phyloP scores from a whole-genome alignment of 1,140 invertebrate genomes.

The Listronotus oregonensis region DNA sequence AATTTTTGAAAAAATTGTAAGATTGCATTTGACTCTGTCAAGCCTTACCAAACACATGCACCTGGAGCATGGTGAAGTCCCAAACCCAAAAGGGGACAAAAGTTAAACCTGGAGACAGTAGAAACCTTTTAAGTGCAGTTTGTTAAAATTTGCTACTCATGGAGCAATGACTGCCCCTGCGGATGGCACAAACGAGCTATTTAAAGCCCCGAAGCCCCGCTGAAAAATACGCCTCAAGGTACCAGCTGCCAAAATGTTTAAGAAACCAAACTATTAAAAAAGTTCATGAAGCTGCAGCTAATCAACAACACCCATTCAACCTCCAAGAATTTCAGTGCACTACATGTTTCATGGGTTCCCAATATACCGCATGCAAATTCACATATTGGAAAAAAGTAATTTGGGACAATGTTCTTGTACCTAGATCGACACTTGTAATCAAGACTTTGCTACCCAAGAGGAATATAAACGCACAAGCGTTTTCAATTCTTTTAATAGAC shows the following conservation, averaged over 20 bases:
- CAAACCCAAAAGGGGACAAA: slow-evolving; percentile 34
- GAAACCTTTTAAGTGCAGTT: slow-evolving; percentile 37
- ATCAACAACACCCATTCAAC: slow-evolving; percentile 29
- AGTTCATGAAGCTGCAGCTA: not conserved
- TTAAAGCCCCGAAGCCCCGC: not conserved
- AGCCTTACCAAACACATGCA: slow-evolving; percentile 42
- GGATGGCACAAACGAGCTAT: slow-evolving; percentile 50
- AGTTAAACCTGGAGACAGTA: not conserved
- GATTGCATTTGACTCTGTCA: slow-evolving; percentile 39
- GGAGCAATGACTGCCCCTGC: slow-evolving; percentile 44
- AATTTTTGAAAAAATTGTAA: slow-evolving; percentile 49
- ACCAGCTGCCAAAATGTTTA: slow-evolving; percentile 15
- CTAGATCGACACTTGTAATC: slow-evolving; percentile 46
- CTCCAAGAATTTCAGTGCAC: slow-evolving; percentile 39
- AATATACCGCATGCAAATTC: slow-evolving; percentile 51
- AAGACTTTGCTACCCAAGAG: slow-evolving; percentile 46
- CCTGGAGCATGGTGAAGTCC: slow-evolving; percentile 41
- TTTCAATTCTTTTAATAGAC: slow-evolving; percentile 46
- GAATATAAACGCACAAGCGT: slow-evolving; percentile 48
- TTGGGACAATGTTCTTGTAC: slow-evolving; percentile 43
- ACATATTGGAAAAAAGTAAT: slow-evolving; percentile 48
- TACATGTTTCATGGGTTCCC: slow-evolving; percentile 41
- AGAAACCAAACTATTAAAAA: slow-evolving; percentile 33
- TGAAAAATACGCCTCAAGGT: slow-evolving; percentile 18
- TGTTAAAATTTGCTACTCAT: slow-evolving; percentile 47